Conservation (phyloP, 2,888 invertebrate genomes). For the Diachrysia chrysitis region DNA sequence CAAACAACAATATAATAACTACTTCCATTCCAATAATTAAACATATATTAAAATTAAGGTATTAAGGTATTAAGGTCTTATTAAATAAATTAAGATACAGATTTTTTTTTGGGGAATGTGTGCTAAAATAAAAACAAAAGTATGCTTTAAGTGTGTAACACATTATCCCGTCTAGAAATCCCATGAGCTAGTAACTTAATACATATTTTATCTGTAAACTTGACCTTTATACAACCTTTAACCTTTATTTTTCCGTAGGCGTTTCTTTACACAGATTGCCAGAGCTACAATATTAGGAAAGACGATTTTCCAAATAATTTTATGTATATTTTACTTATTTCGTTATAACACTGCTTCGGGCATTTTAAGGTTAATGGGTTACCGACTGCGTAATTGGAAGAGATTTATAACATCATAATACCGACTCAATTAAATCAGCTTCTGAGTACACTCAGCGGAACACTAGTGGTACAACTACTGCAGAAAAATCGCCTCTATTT, state of each 20-base stretch:
- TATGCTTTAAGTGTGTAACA: neutral
- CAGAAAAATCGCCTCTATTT: neutral
- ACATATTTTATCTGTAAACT: neutral
- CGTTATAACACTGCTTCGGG: neutral
- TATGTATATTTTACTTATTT: neutral
- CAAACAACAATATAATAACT: no score
- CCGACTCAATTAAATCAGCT: constrained; percentile 6
- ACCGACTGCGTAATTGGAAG: neutral
- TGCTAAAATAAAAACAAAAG: no score
- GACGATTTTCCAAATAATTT: neutral
- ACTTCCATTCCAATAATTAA: no score
- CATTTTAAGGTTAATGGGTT: neutral
- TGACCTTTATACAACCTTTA: constrained; percentile 1
- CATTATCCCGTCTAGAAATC: neutral
- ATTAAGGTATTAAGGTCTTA: no score
- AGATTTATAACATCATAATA: neutral
- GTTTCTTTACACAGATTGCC: constrained; percentile 3
- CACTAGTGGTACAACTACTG: neutral
- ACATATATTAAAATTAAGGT: no score
- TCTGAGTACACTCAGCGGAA: neutral
- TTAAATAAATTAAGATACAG: no score
- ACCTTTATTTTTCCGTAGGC: neutral
- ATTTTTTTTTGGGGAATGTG: no score
- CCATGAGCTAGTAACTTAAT: neutral
- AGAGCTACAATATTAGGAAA: neutral